These are phyloP conservation scores for Xenopus tropicalis DNA, from an alignment of 2,113 vertebrate species.

Conservation along the genomic window DNA sequence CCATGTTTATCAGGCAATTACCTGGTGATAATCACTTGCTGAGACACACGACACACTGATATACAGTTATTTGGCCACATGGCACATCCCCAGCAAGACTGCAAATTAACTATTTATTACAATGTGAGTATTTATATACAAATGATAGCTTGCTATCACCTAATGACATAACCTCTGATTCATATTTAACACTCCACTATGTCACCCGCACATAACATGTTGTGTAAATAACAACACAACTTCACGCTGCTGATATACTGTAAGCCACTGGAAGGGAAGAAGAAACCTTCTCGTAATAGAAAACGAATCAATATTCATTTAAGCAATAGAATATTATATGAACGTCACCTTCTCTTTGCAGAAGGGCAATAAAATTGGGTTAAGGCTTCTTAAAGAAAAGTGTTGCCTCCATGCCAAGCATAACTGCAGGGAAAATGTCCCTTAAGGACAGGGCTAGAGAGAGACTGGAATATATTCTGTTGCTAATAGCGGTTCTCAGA, in stretches of 20 bases:
- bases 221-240: conserved; percentile 45
- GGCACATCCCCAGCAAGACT: too few relatives aligned
- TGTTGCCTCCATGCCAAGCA: not conserved
- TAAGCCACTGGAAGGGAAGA: conserved; percentile 24
- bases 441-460: not conserved
- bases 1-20: too few relatives aligned
- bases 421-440: not conserved
- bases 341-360: conserved; percentile 32
- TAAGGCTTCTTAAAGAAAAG: conserved; percentile 3
- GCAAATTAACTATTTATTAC: too few relatives aligned
- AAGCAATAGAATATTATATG: conserved; percentile 45
- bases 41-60: conserved; percentile 56
- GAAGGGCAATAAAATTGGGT: conserved; percentile 11
- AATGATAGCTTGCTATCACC: conserved; percentile 61
- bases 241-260: conserved; percentile 1
- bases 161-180: conserved; percentile 44
- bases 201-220: too few relatives aligned
- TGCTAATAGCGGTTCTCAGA: not conserved
- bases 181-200: conserved; percentile 30
- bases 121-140: conserved; percentile 54
- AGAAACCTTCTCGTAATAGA: conserved; percentile 39
- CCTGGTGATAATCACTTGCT: conserved; percentile 10
- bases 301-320: conserved; percentile 35
- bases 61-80: too few relatives aligned
- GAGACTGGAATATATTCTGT: not conserved